Evolutionary conservation across 2,888 invertebrate species (phyloP), one percentile per base, ranked within the genome.

Genomic region (Cerastis leucographa): DNA sequence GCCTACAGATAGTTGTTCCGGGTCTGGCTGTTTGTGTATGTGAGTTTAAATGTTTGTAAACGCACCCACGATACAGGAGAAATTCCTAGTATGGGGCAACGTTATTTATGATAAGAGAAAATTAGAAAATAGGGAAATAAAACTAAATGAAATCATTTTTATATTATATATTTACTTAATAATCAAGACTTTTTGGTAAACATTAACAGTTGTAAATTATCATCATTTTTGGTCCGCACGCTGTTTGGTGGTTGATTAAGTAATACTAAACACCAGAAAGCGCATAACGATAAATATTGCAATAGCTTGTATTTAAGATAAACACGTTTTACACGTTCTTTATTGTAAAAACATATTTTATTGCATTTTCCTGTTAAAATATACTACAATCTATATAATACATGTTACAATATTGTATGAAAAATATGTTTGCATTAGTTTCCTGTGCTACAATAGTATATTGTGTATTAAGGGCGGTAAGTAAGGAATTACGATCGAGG

Each of bases 151-250:
- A 42, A 44, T 74, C 0, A 25, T 17, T 71, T 78, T 71, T 72
- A 68, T 62, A 74, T 71, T 62, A 69, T 74, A 77, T 87, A 84
- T 87, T 85, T 78, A 80, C 82, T 87, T 83, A 81, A 59, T 76
- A 80, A 76, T 76, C 59, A 74, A 81, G 54, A 72, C 35, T 85
- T 86, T 84, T 87, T 85, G 85, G 88, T 88, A 85, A 88, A 85
- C 62, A 64, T 69, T 74, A 84, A 84, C 80, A 84, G 35, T 80
- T 79, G 78, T 82, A 82, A 80, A 76, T 76, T 75, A 78, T 69
- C 29, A 76, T 83, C 5, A 65, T 72, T 56, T 71, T 83, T 85
- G 81, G 78, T 78, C 44, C 14, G 59, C 54, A 75, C 51, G 72
- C 75, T 62, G 25, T 68, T 80, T 19, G 49, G 49, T 74, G 64